Conservation (phyloP, 2,797 vertebrate species). For the Cyclura pinguis region DNA sequence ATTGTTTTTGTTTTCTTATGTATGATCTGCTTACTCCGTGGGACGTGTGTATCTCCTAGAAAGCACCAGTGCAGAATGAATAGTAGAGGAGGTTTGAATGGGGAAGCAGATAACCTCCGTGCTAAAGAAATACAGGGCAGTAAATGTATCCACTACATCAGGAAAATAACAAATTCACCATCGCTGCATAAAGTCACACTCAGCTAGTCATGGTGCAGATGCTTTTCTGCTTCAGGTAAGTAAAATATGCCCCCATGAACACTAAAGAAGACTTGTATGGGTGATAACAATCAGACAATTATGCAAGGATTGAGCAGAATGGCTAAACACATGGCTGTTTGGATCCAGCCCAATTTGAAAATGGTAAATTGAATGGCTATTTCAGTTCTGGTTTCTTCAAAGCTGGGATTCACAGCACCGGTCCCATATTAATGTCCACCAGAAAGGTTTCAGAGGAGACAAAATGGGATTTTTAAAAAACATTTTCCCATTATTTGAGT, state of each 20-base stretch:
- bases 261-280: not conserved
- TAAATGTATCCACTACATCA: not conserved
- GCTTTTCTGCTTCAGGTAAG: not conserved
- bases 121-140: not conserved
- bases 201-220: not conserved
- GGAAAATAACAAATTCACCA: not conserved
- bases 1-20: slow-evolving; percentile 54
- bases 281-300: not conserved
- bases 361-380: not conserved
- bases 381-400: not conserved
- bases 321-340: not conserved
- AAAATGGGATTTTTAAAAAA: no score
- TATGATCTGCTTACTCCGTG: not conserved
- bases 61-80: slow-evolving; percentile 23
- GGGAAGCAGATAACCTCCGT: slow-evolving; percentile 12
- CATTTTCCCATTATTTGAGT: no score
- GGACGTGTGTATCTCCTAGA: slow-evolving; percentile 17
- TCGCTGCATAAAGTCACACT: not conserved
- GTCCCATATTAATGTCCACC: not conserved
- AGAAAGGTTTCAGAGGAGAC: not conserved
- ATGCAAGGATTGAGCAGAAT: not conserved
- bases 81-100: slow-evolving; percentile 27
- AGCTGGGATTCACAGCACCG: not conserved
- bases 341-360: not conserved
- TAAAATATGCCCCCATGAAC: not conserved